A percentile compares a stretch with the other conserved stretches of the same genome.
These are phyloP conservation scores for Myripristis jacobus DNA, from an alignment of 2,797 vertebrate species.

Conservation along the genomic window DNA sequence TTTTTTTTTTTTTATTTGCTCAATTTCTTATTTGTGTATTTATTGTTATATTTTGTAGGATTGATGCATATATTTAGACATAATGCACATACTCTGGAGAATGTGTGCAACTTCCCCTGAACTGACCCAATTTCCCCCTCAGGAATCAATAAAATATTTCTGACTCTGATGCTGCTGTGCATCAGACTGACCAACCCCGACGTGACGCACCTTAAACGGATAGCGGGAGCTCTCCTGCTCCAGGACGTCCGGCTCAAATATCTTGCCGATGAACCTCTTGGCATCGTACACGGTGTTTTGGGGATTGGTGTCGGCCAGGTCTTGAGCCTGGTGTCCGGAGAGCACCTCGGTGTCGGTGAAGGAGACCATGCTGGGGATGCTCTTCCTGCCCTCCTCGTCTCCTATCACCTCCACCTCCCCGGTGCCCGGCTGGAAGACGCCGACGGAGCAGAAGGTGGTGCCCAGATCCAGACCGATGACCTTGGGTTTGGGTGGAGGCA, in stretches of 20 bases:
- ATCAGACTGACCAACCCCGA: not conserved
- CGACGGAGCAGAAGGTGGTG: slow-evolving; percentile 97
- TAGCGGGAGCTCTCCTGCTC: slow-evolving; percentile 90
- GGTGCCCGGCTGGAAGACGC: slow-evolving; percentile 92
- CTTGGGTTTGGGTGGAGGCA: slow-evolving; percentile 92
- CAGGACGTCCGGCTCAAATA: slow-evolving; percentile 86
- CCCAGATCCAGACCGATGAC: slow-evolving; percentile 96
- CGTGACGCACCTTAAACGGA: slow-evolving; percentile 90
- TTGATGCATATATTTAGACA: no score
- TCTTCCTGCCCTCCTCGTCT: slow-evolving; percentile 88
- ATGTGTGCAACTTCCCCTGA: no score
- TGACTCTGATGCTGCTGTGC: no score
- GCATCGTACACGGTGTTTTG: slow-evolving; percentile 96
- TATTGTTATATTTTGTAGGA: no score
- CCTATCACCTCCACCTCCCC: slow-evolving; percentile 92
- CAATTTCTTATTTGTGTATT: no score
- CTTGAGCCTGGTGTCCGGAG: slow-evolving; percentile 90
- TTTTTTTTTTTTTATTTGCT: no score
- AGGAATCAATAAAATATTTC: no score
- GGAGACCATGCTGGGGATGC: slow-evolving; percentile 93
- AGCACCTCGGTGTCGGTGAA: slow-evolving; percentile 86
- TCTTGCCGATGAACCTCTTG: slow-evolving; percentile 97
- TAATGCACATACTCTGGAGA: no score
- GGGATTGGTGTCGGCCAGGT: slow-evolving; percentile 89
- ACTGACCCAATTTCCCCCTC: no score